A percentile compares a stretch with the other conserved stretches of the same genome.
Conservation (phyloP, 2,113 vertebrate species). For the Macrotus californicus region DNA sequence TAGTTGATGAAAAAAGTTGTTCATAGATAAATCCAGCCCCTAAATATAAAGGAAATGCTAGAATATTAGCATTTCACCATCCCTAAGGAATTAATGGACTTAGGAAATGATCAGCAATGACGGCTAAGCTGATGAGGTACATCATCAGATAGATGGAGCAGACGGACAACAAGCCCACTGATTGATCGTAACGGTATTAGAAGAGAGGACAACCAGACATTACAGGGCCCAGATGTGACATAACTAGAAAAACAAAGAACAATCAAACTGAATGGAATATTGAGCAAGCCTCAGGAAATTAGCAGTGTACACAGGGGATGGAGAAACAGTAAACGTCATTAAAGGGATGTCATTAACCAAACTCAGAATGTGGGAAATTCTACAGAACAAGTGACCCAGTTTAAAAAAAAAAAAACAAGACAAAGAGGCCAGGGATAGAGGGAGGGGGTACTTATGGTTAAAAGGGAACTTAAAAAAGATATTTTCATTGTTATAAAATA, state of each 20-base stretch:
- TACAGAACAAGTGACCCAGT: neutral
- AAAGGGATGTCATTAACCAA: neutral
- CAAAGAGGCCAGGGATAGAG: neutral
- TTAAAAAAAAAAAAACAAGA: neutral
- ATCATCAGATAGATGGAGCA: neutral
- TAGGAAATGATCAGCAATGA: neutral
- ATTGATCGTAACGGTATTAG: neutral
- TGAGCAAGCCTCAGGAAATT: slow-evolving; percentile 9
- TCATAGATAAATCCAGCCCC: neutral
- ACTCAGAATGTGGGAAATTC: neutral
- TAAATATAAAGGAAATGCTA: neutral
- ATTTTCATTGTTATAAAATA: neutral
- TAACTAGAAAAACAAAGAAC: slow-evolving; percentile 2
- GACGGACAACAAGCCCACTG: neutral
- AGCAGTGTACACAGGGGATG: neutral
- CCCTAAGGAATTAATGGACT: neutral
- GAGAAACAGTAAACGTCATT: neutral
- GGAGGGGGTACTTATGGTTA: neutral
- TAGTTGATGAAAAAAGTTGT: neutral
- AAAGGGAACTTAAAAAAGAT: slow-evolving; percentile 22
- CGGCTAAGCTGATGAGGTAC: neutral
- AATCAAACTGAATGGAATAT: neutral
- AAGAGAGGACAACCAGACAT: neutral
- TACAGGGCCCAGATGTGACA: neutral
- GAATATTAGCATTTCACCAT: neutral